Conservation (phyloP, 2,113 vertebrate genomes). For the Perognathus longimembris region DNA sequence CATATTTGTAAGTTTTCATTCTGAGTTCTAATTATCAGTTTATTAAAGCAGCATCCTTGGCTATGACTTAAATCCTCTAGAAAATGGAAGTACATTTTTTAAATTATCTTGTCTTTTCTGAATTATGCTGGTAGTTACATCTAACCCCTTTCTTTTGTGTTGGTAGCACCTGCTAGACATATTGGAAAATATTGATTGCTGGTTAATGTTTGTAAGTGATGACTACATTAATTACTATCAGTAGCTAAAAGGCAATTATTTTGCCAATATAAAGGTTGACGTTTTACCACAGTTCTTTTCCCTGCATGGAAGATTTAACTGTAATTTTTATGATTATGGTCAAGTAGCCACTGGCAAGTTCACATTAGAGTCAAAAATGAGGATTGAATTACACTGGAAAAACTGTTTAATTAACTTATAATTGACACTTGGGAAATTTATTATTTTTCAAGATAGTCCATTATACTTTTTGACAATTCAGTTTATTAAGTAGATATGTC, state of each 20-base stretch:
- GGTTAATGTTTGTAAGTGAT: slow-evolving; percentile 45
- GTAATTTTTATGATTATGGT: not conserved
- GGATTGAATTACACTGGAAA: too few species aligned
- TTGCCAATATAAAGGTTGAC: not conserved
- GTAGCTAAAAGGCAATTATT: not conserved
- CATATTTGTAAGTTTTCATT: not conserved
- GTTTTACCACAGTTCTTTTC: not conserved
- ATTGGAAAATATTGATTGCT: not conserved
- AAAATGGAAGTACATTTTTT: not conserved
- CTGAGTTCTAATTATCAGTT: slow-evolving; percentile 34
- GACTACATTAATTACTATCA: not conserved
- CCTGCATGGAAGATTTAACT: not conserved
- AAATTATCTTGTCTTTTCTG: not conserved
- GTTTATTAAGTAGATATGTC: not conserved
- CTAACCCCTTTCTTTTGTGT: not conserved
- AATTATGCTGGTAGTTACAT: not conserved
- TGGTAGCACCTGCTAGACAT: not conserved
- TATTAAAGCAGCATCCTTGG: not conserved
- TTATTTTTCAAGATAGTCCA: not conserved
- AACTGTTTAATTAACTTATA: slow-evolving; percentile 9
- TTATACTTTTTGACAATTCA: not conserved
- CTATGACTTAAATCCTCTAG: slow-evolving; percentile 13
- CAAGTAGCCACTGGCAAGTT: not conserved
- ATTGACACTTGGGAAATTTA: slow-evolving; percentile 22
- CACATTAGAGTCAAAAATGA: not conserved